phyloP scores from a whole-genome alignment of 2,113 vertebrate genomes.

The Natator depressus region DNA sequence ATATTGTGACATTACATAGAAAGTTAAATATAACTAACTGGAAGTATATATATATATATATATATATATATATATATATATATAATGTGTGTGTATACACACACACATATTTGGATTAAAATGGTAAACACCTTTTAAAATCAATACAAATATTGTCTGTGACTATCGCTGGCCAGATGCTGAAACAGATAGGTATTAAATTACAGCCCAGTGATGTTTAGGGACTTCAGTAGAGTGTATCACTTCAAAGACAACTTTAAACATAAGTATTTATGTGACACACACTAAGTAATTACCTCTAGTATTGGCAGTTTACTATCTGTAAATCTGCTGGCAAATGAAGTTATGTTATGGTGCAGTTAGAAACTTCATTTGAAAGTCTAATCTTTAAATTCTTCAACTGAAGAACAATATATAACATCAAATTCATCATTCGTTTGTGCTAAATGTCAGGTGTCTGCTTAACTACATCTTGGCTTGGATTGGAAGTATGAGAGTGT shows the following conservation, averaged over 20 bases:
- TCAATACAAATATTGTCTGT: neutral
- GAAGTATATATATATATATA: neutral
- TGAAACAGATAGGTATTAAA: neutral
- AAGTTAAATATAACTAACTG: neutral
- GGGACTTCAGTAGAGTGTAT: neutral
- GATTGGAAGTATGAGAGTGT: neutral
- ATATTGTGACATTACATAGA: neutral
- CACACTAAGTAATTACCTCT: neutral
- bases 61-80: too few species aligned
- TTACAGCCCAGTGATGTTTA: neutral
- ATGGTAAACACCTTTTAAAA: neutral
- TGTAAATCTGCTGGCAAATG: neutral
- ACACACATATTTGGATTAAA: neutral
- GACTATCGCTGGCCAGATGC: neutral
- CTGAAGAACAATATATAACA: neutral
- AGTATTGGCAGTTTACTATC: neutral
- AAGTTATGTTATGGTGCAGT: neutral
- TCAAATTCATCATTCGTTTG: neutral
- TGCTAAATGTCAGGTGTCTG: neutral
- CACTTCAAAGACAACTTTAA: neutral
- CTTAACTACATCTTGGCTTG: neutral
- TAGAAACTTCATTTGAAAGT: neutral
- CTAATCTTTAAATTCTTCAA: neutral
- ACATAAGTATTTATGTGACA: neutral
- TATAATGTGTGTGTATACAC: too few species aligned